Percentiles rank a stretch among this genome's conserved stretches.
Conservation (phyloP, 2,113 vertebrate species). For the Polypterus bichir region DNA sequence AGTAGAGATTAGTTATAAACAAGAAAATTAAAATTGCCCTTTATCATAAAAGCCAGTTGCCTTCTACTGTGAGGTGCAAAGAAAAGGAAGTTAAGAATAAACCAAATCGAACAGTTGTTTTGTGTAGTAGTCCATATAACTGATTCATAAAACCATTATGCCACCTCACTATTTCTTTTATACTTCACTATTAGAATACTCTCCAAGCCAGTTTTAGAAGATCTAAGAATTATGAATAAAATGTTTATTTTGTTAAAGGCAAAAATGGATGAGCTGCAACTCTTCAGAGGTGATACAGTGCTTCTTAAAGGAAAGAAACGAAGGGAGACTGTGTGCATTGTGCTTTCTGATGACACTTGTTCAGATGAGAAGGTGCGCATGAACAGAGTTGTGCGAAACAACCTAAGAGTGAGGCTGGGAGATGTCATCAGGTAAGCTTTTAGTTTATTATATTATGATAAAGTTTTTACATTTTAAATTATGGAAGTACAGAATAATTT, state of each 20-base stretch:
- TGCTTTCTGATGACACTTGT: constrained; percentile 92
- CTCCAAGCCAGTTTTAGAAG: too few species aligned
- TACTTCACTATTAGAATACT: too few species aligned
- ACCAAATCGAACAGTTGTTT: too few species aligned
- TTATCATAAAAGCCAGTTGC: background rate
- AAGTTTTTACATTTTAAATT: background rate
- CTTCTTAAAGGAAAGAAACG: constrained; percentile 96
- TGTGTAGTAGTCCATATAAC: too few species aligned
- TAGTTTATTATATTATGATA: background rate
- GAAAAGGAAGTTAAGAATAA: too few species aligned
- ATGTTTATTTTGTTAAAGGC: constrained; percentile 43
- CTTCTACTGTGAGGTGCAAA: too few species aligned
- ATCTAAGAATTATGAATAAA: background rate
- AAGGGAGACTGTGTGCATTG: constrained; percentile 91
- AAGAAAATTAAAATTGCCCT: too few species aligned
- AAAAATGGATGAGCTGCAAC: constrained; percentile 96
- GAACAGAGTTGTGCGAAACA: constrained; percentile 97
- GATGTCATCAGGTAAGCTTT: constrained; percentile 88
- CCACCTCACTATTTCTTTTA: too few species aligned
- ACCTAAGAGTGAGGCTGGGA: constrained; percentile 84
- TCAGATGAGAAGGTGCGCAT: constrained; percentile 98
- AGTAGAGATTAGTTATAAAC: too few species aligned
- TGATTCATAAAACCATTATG: too few species aligned
- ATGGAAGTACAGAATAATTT: background rate
- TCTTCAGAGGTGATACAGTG: constrained; percentile 94